Conservation (phyloP, 2,113 vertebrate genomes). For the Naja naja region DNA sequence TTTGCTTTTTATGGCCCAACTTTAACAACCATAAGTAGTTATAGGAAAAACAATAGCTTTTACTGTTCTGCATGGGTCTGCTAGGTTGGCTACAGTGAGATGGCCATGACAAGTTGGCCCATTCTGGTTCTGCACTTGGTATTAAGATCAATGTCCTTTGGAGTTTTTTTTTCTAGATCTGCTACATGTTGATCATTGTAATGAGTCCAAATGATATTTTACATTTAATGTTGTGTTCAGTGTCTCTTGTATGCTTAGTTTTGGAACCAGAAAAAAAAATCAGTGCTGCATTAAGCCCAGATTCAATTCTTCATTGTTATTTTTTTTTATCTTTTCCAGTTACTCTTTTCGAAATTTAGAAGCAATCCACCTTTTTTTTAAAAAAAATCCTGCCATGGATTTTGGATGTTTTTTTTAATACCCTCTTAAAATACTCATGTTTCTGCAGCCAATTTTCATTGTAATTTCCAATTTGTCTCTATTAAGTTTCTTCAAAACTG, state of each 20-base stretch:
- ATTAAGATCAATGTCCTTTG: not conserved
- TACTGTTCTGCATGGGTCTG: not conserved
- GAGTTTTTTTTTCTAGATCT: not conserved
- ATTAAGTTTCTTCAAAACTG: not conserved
- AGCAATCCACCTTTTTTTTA: not conserved
- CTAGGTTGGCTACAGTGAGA: not conserved
- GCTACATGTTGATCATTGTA: not conserved
- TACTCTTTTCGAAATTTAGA: not conserved
- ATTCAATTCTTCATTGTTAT: not conserved
- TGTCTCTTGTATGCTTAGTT: not conserved
- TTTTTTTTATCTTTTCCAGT: not conserved
- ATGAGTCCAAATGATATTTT: not conserved
- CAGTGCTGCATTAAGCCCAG: not conserved
- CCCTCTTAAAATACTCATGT: not conserved
- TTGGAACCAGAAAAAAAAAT: not conserved
- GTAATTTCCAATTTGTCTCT: not conserved
- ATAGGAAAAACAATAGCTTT: not conserved
- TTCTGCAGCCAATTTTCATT: not conserved
- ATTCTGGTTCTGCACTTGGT: not conserved
- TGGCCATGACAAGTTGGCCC: not conserved
- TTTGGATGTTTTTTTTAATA: not conserved
- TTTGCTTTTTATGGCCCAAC: not conserved
- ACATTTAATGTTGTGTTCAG: not conserved
- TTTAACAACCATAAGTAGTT: not conserved
- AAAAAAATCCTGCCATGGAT: not conserved